Conservation (phyloP, 2,888 invertebrate genomes). For the Operophtera brumata region DNA sequence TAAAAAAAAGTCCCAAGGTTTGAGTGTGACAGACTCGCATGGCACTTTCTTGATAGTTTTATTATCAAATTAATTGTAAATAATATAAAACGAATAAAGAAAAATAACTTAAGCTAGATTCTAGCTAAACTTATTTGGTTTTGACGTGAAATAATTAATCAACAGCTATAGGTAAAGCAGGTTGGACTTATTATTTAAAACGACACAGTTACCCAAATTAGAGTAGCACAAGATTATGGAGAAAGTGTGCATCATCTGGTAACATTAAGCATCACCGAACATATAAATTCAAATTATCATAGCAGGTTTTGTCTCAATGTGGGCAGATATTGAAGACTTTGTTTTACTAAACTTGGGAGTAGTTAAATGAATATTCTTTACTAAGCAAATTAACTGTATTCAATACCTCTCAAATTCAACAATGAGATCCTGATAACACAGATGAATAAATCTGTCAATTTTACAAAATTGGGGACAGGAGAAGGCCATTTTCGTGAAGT, state of each 20-base stretch:
- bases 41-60: too few relatives aligned
- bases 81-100: background rate
- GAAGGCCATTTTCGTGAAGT: background rate
- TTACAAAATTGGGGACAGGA: background rate
- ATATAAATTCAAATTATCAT: conserved; percentile 45
- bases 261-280: conserved; percentile 25
- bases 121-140: background rate
- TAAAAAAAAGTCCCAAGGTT: too few relatives aligned
- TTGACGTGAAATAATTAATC: background rate
- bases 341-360: background rate
- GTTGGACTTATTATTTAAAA: background rate
- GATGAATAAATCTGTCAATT: too few relatives aligned
- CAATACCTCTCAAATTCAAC: too few relatives aligned
- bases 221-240: conserved; percentile 40
- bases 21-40: too few relatives aligned
- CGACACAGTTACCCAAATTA: conserved; percentile 28
- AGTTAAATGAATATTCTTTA: background rate
- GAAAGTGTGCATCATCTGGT: conserved; percentile 50
- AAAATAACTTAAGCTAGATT: too few relatives aligned
- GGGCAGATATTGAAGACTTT: conserved; percentile 29
- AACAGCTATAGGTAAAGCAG: background rate
- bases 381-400: background rate
- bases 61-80: background rate
- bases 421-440: background rate
- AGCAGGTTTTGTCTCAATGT: conserved; percentile 49